Percentiles rank a stretch among this genome's conserved stretches.
Evolutionary conservation across 2,888 invertebrate species (phyloP).

Genomic region (Hyppa rectilinea): DNA sequence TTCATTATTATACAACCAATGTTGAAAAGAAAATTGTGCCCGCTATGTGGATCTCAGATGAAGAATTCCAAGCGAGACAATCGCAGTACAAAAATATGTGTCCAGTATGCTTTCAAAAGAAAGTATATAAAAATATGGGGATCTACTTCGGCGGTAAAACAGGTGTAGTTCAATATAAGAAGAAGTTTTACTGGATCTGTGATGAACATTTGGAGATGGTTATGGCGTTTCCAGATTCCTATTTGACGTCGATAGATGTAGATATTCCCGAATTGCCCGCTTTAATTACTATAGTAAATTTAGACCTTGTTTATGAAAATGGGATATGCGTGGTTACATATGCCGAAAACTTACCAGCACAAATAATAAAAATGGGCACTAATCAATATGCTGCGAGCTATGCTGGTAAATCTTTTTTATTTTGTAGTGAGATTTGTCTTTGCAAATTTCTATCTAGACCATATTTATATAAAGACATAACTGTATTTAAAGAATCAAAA

Average conservation of each 20-base stretch:
- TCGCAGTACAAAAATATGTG: conserved; percentile 90
- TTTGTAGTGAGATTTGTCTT: conserved; percentile 88
- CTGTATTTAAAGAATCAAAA: conserved; percentile 80
- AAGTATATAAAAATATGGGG: conserved; percentile 80
- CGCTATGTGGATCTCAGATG: conserved; percentile 90
- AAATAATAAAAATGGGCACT: conserved; percentile 84
- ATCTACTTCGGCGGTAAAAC: conserved; percentile 87
- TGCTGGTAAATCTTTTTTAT: conserved; percentile 89
- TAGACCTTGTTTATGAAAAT: conserved; percentile 84
- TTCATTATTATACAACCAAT: conserved; percentile 89
- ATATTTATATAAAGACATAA: conserved; percentile 85
- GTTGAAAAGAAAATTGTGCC: conserved; percentile 86
- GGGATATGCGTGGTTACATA: conserved; percentile 92
- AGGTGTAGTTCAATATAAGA: conserved; percentile 90
- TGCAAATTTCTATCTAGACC: conserved; percentile 89
- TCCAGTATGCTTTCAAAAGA: conserved; percentile 89
- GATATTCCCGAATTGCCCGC: conserved; percentile 89
- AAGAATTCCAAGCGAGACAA: conserved; percentile 87
- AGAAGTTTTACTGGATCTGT: conserved; percentile 92
- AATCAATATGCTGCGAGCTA: conserved; percentile 86
- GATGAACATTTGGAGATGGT: conserved; percentile 87
- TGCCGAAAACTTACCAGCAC: conserved; percentile 87
- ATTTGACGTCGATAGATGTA: conserved; percentile 72
- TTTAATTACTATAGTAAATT: conserved; percentile 81
- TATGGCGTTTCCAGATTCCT: conserved; percentile 81